Conservation (phyloP, 2,113 vertebrate genomes). For the Oceanodroma tethys region DNA sequence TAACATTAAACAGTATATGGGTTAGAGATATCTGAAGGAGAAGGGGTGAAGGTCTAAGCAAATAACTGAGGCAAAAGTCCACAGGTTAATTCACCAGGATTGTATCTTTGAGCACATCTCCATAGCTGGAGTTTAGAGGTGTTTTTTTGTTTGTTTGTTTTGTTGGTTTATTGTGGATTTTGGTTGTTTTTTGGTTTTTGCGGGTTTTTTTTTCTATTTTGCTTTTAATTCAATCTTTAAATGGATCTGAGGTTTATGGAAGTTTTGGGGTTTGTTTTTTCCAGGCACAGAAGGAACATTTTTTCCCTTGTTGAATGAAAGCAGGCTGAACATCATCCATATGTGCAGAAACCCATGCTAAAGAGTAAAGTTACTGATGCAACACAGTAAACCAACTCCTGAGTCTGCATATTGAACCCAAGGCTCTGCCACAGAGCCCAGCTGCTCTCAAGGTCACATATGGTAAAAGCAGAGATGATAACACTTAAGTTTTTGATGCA, state of each 20-base stretch:
- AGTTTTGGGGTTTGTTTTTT: background rate
- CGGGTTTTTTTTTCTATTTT: background rate
- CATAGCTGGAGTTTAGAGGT: background rate
- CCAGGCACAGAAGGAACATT: fast-evolving
- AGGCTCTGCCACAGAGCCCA: background rate
- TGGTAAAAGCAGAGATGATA: background rate
- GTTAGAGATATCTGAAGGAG: background rate
- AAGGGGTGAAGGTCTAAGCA: background rate
- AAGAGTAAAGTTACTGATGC: background rate
- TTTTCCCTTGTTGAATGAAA: background rate
- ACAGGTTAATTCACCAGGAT: background rate
- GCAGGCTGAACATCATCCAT: background rate
- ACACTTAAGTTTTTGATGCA: background rate
- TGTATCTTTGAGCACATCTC: background rate
- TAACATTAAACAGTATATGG: background rate
- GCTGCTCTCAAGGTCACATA: background rate
- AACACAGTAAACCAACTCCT: background rate
- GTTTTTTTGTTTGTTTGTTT: background rate
- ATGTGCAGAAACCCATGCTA: background rate
- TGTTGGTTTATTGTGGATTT: background rate
- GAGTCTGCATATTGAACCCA: background rate
- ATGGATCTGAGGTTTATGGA: background rate
- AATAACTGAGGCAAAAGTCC: background rate
- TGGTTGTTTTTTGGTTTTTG: too few species aligned
- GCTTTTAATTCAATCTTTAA: background rate